A percentile compares a stretch with the other conserved stretches of the same genome.
Evolutionary conservation across 2,113 vertebrate species (phyloP).

Genomic region (Gracilinanus agilis): DNA sequence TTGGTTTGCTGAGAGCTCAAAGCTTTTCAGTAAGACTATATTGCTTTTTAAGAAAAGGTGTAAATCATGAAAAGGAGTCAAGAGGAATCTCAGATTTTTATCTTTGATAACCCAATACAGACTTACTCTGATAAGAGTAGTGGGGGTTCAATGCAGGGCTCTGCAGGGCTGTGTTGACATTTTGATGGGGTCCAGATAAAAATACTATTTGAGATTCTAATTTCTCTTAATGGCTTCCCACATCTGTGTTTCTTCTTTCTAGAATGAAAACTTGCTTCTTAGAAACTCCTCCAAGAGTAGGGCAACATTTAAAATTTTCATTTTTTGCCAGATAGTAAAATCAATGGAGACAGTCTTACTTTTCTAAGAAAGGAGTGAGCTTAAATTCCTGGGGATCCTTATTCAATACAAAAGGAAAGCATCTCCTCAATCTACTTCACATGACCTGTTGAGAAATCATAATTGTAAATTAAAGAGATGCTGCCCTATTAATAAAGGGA

Average conservation of each 20-base stretch:
- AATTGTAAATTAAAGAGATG: background rate
- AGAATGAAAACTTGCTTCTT: background rate
- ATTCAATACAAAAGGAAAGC: background rate
- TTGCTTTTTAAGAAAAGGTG: no score
- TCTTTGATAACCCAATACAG: no score
- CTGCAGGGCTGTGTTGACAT: no score
- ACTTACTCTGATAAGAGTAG: no score
- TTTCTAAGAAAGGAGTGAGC: background rate
- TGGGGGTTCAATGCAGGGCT: no score
- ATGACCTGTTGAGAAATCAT: background rate
- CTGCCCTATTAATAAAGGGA: background rate
- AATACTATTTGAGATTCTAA: no score
- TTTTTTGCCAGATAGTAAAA: background rate
- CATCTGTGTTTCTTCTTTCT: background rate
- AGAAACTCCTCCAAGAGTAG: background rate
- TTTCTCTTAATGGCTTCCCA: no score
- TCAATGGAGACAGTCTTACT: background rate
- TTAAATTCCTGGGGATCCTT: background rate
- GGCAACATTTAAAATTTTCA: background rate
- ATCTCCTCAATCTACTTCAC: background rate
- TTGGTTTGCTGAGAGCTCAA: no score
- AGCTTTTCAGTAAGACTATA: no score
- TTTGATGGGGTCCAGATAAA: no score
- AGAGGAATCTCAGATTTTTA: no score
- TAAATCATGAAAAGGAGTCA: no score